These are phyloP conservation scores for Hipparchia sbordonii DNA, from an alignment of 2,888 invertebrate species.

Conservation along the genomic window DNA sequence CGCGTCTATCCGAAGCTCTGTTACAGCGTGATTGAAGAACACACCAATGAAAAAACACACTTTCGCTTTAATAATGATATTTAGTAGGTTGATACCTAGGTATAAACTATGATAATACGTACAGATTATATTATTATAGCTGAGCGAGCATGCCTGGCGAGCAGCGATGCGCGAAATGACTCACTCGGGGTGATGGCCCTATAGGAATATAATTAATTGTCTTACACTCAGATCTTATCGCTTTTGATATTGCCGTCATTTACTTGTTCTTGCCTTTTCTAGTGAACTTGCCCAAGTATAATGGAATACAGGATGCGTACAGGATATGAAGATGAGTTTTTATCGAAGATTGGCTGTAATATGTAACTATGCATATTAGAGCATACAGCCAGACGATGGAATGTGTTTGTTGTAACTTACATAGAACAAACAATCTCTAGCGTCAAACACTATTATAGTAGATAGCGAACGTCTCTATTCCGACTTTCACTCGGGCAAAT, in stretches of 20 bases:
- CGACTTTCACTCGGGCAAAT: no score
- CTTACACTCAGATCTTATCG: slow-evolving; percentile 34
- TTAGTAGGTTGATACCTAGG: no score
- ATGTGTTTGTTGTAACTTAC: no score
- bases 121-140: neutral
- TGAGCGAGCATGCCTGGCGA: slow-evolving; percentile 30
- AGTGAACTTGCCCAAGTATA: slow-evolving; percentile 2
- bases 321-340: slow-evolving; percentile 1
- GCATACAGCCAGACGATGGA: no score
- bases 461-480: no score
- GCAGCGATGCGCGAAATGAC: slow-evolving; percentile 44
- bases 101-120: neutral
- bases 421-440: no score
- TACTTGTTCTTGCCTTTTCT: slow-evolving; percentile 20
- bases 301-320: neutral
- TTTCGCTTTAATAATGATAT: no score
- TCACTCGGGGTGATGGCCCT: slow-evolving; percentile 42
- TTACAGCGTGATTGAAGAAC: no score
- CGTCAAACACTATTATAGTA: no score
- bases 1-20: no score
- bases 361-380: no score
- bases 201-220: slow-evolving; percentile 45
- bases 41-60: no score
- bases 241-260: slow-evolving; percentile 18
- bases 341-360: neutral